phyloP scores from a whole-genome alignment of 64 coral and sea anemone species.

The Hydrozoanthus tunicans region DNA sequence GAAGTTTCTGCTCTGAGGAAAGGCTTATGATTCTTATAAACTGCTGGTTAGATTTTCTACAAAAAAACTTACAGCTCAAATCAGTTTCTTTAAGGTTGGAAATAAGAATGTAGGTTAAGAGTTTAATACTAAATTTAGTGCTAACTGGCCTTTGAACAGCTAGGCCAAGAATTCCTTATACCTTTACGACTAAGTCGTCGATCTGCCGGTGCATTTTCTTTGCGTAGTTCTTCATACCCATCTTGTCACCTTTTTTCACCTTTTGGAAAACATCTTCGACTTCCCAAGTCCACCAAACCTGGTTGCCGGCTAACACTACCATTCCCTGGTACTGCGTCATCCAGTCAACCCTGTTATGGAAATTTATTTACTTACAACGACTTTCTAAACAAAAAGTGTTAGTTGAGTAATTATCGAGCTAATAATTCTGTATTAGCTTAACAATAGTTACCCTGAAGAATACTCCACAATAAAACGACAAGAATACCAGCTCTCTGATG shows the following conservation, averaged over 20 bases:
- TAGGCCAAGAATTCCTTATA: neutral
- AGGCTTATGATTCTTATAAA: too few species aligned
- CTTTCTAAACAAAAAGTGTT: too few species aligned
- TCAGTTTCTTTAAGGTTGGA: neutral
- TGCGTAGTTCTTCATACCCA: slow-evolving; percentile 99
- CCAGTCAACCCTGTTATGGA: slow-evolving; percentile 66
- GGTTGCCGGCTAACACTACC: slow-evolving; percentile 94
- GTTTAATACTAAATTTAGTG: too few species aligned
- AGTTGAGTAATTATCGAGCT: too few species aligned
- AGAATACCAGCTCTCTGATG: too few species aligned
- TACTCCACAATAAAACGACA: too few species aligned
- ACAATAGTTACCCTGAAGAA: too few species aligned
- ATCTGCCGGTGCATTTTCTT: slow-evolving; percentile 97
- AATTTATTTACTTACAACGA: neutral
- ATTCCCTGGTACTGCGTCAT: slow-evolving; percentile 96
- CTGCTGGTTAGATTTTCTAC: too few species aligned
- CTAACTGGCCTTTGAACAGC: too few species aligned
- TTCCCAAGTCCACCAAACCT: slow-evolving; percentile 99
- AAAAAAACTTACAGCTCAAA: too few species aligned
- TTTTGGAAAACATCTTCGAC: slow-evolving; percentile 98
- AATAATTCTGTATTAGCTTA: too few species aligned
- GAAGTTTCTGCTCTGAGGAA: too few species aligned
- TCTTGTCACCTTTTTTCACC: slow-evolving; percentile 99
- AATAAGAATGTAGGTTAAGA: neutral
- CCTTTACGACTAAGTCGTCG: slow-evolving; percentile 87